A percentile compares a stretch with the other conserved stretches of the same genome.
Evolutionary conservation across 2,888 invertebrate species (phyloP).

Genomic region (Cyclophora albipunctata): DNA sequence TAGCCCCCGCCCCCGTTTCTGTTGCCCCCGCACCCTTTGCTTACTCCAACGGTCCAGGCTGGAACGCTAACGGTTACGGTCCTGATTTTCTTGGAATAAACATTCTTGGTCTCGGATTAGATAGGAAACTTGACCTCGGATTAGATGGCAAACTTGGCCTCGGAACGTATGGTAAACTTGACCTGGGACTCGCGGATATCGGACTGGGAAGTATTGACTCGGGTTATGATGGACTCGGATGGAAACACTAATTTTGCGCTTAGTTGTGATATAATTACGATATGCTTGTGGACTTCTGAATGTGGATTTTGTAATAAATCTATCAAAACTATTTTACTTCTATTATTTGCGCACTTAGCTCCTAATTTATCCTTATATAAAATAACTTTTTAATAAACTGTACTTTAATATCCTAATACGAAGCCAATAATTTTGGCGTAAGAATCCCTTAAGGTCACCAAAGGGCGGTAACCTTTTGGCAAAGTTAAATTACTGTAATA

Average conservation of each 20-base stretch:
- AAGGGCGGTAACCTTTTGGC: too few relatives aligned
- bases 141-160: conserved; percentile 9
- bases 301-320: conserved; percentile 6
- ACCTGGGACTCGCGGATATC: conserved; percentile 11
- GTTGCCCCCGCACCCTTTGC: conserved; percentile 20
- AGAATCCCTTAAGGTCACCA: too few relatives aligned
- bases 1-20: conserved; percentile 22
- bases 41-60: conserved; percentile 17
- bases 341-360: too few relatives aligned
- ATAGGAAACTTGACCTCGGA: conserved; percentile 7
- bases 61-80: conserved; percentile 13
- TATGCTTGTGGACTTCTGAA: conserved; percentile 16
- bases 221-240: conserved; percentile 9
- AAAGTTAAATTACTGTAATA: too few relatives aligned
- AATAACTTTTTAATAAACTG: too few relatives aligned
- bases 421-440: too few relatives aligned
- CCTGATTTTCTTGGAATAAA: conserved; percentile 14
- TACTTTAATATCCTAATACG: too few relatives aligned
- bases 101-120: conserved; percentile 4
- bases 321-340: not conserved
- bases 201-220: conserved; percentile 1
- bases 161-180: conserved; percentile 1
- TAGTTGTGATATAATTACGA: conserved; percentile 14
- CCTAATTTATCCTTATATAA: too few relatives aligned
- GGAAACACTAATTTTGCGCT: conserved; percentile 27